Evolutionary conservation across 2,797 vertebrate genomes (phyloP), one percentile per base, ranked within the genome.

Genomic region (Danio kyathit): DNA sequence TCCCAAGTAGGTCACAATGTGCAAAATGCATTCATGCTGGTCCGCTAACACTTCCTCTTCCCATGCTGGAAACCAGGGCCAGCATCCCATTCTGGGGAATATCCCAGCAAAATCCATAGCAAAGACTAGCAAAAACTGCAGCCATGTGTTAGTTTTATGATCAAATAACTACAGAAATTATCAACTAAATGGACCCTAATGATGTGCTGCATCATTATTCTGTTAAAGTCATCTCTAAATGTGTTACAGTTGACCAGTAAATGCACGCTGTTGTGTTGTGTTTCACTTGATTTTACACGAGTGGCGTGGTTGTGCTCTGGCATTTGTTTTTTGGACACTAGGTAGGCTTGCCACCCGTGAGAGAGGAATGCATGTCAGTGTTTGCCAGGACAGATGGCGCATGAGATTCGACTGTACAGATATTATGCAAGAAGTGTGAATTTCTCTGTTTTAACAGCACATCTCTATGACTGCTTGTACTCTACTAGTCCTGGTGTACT

Each of bases 331-430:
- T 38, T 57, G 52, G 38, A 29, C 70, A 57, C 70, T 46, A 38
- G 40, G 51, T 10, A 56, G 40, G 12, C 48, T 44, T 7, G 19
- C 49, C 61, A 56, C 49, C 40, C 13, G 21, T 6, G 14, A 12
- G 49, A 59, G 80, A 88, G 21, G 46, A 61, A 66, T 0, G 73
- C 29, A 29, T 76, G 29, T 83, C 80, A 76, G 83, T 75, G 76
- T 86, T 85, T 87, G 85, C 71, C 46, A 17, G 60, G 67, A 83
- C 90, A 93, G 90, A 92, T 91, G 90, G 90, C 80, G 61, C 65
- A 77, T 81, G 82, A 89, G 77, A 83, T 75, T 85, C 77, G 10
- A 78, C 82, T 81, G 87, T 41, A 40, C 65, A 61, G 84, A 10
- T 38, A 80, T 90, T 90, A 90, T 82, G 82, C 79, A 89, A 86